Percentiles rank a stretch among this genome's conserved stretches.
phyloP scores from a whole-genome alignment of 2,797 vertebrate species.

The Nyctibius grandis region DNA sequence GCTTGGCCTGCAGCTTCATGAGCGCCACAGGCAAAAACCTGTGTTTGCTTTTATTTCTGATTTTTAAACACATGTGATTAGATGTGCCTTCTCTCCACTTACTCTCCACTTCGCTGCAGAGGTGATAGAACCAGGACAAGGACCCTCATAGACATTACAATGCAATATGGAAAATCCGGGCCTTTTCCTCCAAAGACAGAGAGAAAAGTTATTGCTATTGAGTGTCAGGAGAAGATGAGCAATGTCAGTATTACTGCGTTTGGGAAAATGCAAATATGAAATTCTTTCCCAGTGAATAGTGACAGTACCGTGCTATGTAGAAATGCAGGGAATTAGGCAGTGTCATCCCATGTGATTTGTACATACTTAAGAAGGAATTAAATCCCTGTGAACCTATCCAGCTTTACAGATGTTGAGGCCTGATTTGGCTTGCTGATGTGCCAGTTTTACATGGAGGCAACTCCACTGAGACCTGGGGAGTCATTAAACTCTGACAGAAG shows the following conservation, averaged over 20 bases:
- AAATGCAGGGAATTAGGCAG: conserved; percentile 39
- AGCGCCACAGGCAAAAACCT: neutral
- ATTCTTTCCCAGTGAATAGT: conserved; percentile 54
- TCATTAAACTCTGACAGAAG: conserved; percentile 13
- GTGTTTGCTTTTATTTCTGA: neutral
- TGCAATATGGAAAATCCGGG: neutral
- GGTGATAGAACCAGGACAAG: neutral
- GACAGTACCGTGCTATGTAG: neutral
- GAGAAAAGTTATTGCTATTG: neutral
- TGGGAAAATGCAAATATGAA: conserved; percentile 46
- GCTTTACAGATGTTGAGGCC: conserved; percentile 25
- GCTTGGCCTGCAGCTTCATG: neutral
- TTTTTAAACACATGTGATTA: neutral
- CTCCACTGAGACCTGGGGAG: conserved; percentile 12
- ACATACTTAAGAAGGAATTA: conserved; percentile 17
- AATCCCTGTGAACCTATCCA: conserved; percentile 29
- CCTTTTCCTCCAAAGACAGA: neutral
- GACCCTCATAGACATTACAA: neutral
- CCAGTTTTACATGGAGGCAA: conserved; percentile 6
- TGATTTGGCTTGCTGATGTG: neutral
- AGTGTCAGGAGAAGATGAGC: conserved; percentile 2
- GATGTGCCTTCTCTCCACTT: neutral
- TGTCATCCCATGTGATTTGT: conserved; percentile 49
- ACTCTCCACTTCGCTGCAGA: neutral
- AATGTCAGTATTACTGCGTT: neutral